These are phyloP conservation scores for Fissipunctia ypsillon DNA, from an alignment of 2,888 invertebrate species.

Conservation along the genomic window DNA sequence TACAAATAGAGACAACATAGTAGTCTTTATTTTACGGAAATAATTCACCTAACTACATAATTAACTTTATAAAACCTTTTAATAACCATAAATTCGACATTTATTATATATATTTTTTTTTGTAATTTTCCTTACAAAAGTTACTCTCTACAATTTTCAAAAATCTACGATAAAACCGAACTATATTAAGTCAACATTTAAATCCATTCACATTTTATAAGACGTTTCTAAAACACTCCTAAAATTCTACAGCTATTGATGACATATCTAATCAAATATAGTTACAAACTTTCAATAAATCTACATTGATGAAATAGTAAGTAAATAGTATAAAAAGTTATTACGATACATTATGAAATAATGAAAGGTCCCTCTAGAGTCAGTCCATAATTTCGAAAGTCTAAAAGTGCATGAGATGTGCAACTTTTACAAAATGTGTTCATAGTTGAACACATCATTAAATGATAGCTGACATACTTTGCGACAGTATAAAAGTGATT, in stretches of 20 bases:
- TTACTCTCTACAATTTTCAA: neutral
- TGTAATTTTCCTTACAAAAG: neutral
- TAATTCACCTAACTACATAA: neutral
- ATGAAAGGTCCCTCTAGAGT: constrained; percentile 53
- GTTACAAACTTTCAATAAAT: constrained; percentile 11
- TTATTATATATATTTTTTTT: neutral
- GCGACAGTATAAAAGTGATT: constrained; percentile 1
- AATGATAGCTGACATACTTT: constrained; percentile 1
- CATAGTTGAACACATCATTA: constrained; percentile 5
- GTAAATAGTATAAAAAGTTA: constrained; percentile 9
- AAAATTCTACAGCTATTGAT: constrained; percentile 22
- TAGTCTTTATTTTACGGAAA: neutral
- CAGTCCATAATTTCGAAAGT: constrained; percentile 50
- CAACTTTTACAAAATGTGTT: constrained; percentile 12
- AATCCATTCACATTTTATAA: neutral
- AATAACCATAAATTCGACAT: constrained; percentile 25
- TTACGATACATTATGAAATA: constrained; percentile 23
- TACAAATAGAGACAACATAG: neutral
- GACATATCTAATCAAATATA: neutral
- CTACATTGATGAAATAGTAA: constrained; percentile 19
- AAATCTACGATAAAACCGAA: neutral
- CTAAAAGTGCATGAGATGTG: constrained; percentile 24
- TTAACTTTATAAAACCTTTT: constrained; percentile 1
- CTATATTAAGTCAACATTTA: neutral
- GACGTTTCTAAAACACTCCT: constrained; percentile 8